Percentiles rank a stretch among this genome's conserved stretches.
Evolutionary conservation across 2,797 vertebrate species (phyloP).

Genomic region (Sparidentex hasta): DNA sequence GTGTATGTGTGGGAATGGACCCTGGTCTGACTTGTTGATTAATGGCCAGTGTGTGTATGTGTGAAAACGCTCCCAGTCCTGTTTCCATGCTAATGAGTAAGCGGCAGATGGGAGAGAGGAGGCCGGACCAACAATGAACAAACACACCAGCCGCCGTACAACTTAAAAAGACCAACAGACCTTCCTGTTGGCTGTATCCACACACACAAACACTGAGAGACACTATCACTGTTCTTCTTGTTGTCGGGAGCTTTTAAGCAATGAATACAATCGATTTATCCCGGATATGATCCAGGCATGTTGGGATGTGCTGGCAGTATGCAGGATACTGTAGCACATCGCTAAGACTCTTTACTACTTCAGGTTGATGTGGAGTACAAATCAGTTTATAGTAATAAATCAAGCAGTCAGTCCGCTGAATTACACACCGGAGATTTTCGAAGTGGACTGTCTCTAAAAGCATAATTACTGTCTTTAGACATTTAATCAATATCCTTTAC

Average conservation of each 20-base stretch:
- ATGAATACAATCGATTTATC: constrained; percentile 15
- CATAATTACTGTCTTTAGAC: constrained; percentile 1
- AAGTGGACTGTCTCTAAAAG: neutral
- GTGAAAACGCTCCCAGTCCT: constrained; percentile 82
- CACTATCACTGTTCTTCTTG: constrained; percentile 22
- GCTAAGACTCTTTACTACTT: neutral
- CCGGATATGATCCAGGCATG: constrained; percentile 12
- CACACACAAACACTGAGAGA: constrained; percentile 30
- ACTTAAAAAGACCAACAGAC: constrained; percentile 61
- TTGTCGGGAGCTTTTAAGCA: constrained; percentile 26
- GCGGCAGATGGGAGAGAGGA: constrained; percentile 84
- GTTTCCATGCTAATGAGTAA: constrained; percentile 86
- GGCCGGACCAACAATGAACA: constrained; percentile 82
- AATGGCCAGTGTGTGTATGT: constrained; percentile 85
- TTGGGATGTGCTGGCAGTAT: constrained; percentile 20
- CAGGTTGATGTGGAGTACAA: neutral
- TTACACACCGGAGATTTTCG: neutral
- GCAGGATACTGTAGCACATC: neutral
- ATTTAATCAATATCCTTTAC: constrained; percentile 5
- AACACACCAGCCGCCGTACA: constrained; percentile 76
- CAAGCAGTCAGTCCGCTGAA: neutral
- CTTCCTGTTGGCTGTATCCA: constrained; percentile 49
- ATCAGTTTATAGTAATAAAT: neutral
- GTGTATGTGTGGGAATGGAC: constrained; percentile 85
- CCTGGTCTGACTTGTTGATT: constrained; percentile 85